These are phyloP conservation scores for Actias luna DNA, from an alignment of 2,888 invertebrate species.

Conservation along the genomic window DNA sequence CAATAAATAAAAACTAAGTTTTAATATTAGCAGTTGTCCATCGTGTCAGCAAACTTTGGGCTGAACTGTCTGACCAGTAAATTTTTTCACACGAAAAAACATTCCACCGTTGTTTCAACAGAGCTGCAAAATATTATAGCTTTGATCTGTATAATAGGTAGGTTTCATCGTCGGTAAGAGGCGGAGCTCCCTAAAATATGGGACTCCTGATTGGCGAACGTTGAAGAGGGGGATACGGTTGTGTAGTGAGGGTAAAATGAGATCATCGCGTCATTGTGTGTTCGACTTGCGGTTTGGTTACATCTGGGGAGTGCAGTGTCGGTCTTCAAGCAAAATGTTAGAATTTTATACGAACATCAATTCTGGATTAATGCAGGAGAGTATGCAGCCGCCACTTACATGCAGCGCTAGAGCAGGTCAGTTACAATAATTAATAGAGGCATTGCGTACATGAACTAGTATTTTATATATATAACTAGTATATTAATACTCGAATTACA, in stretches of 20 bases:
- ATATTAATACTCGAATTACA: background rate
- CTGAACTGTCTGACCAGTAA: background rate
- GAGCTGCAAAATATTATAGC: conserved; percentile 64
- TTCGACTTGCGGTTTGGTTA: conserved; percentile 44
- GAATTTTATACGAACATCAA: conserved; percentile 86
- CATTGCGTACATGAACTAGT: background rate
- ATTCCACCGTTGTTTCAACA: conserved; percentile 60
- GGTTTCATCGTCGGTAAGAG: conserved; percentile 56
- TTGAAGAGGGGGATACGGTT: conserved; percentile 43
- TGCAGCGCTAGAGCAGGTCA: conserved; percentile 86
- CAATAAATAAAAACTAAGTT: background rate
- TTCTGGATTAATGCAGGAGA: conserved; percentile 82
- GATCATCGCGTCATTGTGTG: conserved; percentile 51
- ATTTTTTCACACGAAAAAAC: conserved; percentile 59
- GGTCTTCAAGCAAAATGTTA: conserved; percentile 80
- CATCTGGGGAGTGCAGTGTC: conserved; percentile 42
- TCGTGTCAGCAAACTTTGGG: background rate
- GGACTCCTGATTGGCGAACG: conserved; percentile 60
- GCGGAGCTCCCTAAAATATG: conserved; percentile 49
- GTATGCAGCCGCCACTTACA: conserved; percentile 79
- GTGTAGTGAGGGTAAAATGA: conserved; percentile 32
- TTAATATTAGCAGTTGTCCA: background rate
- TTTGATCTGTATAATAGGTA: conserved; percentile 68
- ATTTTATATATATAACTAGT: background rate
- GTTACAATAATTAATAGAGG: conserved; percentile 25